Percentiles rank a stretch among this genome's conserved stretches.
These are phyloP conservation scores for Cheilosia variabilis DNA, from an alignment of 2,888 invertebrate genomes.

Conservation along the genomic window DNA sequence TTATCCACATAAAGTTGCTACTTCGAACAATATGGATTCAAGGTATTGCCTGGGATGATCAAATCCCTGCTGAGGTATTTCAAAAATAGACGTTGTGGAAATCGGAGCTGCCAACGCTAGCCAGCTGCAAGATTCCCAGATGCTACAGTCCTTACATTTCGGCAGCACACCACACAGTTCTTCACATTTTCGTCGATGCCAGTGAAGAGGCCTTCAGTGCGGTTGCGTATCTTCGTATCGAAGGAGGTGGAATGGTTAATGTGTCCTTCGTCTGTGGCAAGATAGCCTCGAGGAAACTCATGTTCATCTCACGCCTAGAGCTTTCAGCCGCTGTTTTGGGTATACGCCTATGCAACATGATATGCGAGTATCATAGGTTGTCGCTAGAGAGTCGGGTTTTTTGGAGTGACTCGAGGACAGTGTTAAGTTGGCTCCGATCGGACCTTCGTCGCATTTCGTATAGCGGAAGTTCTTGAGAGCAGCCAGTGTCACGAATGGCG, in stretches of 20 bases:
- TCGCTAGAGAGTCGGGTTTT: slow-evolving; percentile 42
- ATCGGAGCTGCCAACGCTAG: not conserved
- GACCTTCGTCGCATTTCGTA: slow-evolving; percentile 66
- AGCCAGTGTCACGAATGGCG: slow-evolving; percentile 37
- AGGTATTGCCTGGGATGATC: not conserved
- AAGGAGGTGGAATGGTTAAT: not conserved
- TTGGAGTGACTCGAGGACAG: slow-evolving; percentile 76
- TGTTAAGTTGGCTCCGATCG: slow-evolving; percentile 75
- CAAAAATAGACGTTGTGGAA: not conserved
- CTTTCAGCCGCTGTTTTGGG: slow-evolving; percentile 40
- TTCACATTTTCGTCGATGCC: slow-evolving; percentile 17
- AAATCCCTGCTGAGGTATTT: not conserved
- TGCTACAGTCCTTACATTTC: not conserved
- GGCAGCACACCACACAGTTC: not conserved
- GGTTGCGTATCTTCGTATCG: not conserved
- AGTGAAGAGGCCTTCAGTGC: slow-evolving; percentile 5
- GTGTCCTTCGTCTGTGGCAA: slow-evolving; percentile 15
- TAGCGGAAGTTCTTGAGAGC: slow-evolving; percentile 55
- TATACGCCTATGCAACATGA: not conserved
- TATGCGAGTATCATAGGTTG: slow-evolving; percentile 3
- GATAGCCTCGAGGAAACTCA: not conserved
- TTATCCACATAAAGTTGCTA: not conserved
- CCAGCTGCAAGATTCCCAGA: not conserved
- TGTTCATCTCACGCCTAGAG: slow-evolving; percentile 1
- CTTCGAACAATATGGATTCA: not conserved